Base-by-base conservation (phyloP, 2,113 vertebrate genomes). In the Antechinus stuartii region DNA sequence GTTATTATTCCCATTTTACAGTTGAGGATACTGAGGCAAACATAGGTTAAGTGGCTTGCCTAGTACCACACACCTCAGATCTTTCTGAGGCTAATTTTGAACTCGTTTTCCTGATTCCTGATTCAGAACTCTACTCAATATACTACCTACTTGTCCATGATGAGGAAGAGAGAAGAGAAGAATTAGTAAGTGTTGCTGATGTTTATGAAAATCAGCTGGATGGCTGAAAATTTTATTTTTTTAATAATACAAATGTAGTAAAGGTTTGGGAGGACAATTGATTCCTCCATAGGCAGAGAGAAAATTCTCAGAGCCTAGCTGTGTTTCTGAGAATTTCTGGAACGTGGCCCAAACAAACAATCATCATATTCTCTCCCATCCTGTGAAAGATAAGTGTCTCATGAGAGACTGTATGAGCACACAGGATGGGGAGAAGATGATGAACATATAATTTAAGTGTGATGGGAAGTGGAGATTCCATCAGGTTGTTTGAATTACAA, bases 141-240 rank as follows among this genome's bases (percentile, higher is more conserved):
- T 42, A 42, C 35, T 16, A 22, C 35, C 16, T 76, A 76, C 11
- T 19, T 76, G 61, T 11, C 9, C n/a, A 68, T 84, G 11, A 89
- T 26, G 27, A 90, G 25, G 10, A 25, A 27, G 35, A 11, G 9
- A 19, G 68, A 35, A 25, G 68, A 35, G 27, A 50, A 94, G 30
- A 54, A 14, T 0, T 0, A 25, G 8, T 19, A n/a, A 8, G 0
- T n/a, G 50, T 24, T 30, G 30, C 53, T 10, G 0, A 42, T n/a
- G n/a, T 90, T 91, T 46, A 84, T 68, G 55, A 76, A 95, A 91
- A 25, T 53, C 42, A 7, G 10, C 2, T 3, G 35, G 24, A 25
- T 12, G 54, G 89, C 26, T 42, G 24, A 92, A 90, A 90, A 10
- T 0, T 22, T 90, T 49, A 14, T 49, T 93, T 94, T 94, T 90